Percentiles rank a stretch among this genome's conserved stretches.
These are phyloP conservation scores for Callimorpha dominula DNA, from an alignment of 2,888 invertebrate genomes.

Conservation along the genomic window DNA sequence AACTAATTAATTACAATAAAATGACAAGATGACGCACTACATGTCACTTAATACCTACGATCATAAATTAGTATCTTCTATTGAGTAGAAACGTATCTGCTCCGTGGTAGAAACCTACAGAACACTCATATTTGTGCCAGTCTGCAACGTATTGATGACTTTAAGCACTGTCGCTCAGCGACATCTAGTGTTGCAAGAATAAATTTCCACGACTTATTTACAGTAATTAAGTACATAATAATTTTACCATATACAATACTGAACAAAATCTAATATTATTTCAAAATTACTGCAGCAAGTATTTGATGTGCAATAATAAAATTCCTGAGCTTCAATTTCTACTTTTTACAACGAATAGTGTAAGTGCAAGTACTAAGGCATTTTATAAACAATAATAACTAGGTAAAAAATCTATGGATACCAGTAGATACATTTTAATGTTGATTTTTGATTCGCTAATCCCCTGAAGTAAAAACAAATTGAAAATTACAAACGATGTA, in stretches of 20 bases:
- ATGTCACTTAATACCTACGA: conserved; percentile 50
- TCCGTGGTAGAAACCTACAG: neutral
- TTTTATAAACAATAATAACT: neutral
- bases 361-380: neutral
- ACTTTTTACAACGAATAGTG: conserved; percentile 33
- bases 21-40: conserved; percentile 67
- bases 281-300: conserved; percentile 22
- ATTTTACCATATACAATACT: conserved; percentile 60
- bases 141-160: neutral
- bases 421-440: neutral
- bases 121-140: too few relatives aligned
- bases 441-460: neutral
- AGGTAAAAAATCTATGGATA: neutral
- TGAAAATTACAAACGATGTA: neutral
- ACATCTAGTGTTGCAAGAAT: neutral
- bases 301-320: conserved; percentile 45
- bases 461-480: neutral
- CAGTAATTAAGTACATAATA: conserved; percentile 48
- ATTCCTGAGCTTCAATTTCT: conserved; percentile 21
- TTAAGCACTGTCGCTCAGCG: neutral
- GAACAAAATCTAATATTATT: conserved; percentile 38
- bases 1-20: conserved; percentile 59
- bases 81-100: conserved; percentile 19
- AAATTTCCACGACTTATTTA: conserved; percentile 50
- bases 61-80: conserved; percentile 56